Evolutionary conservation across 2,797 vertebrate genomes (phyloP), one percentile per base, ranked within the genome.

Genomic region (Galaxias olidus): DNA sequence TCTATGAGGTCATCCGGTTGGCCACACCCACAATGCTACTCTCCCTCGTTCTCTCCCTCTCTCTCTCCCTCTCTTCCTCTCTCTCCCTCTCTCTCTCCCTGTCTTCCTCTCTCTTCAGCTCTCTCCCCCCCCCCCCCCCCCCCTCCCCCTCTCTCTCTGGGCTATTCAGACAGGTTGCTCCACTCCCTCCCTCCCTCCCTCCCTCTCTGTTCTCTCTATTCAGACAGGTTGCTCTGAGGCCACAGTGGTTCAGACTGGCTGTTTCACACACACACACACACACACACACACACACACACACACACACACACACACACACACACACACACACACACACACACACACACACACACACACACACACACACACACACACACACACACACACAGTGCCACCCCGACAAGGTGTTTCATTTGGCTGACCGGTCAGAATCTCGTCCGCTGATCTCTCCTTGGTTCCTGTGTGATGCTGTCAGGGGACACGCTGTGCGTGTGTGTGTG

Each of bases 401-500:
- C 51, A 60, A 48, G 8, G 58, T 47, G 20, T 65, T 64, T 55
- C n/a, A 56, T 64, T 55, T 41, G n/a, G 18, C 44, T 55, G 45
- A 45, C 55, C 46, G 54, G 51, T 44, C 18, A 7, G 52, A 17
- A 46, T 14, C 8, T 12, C 19, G n/a, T 20, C 12, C 8, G 17
- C 9, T 14, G 42, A 52, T 53, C 7, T 42, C 30, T 17, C 20
- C 46, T 10, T 14, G 18, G 63, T 20, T 10, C n/a, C 45, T 4
- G 43, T 6, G 45, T 56, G 45, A 41, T 40, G n/a, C 20, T 48
- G 53, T 30, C 45, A 40, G 44, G 47, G 19, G 14, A 14, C 17
- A 12, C 9, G 61, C 49, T 19, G 40, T 51, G 12, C 9, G 41
- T 41, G 14, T 17, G 41, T 43, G 40, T 4, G 14, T 43, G 9